These are phyloP conservation scores for Tamandua tetradactyla DNA, from an alignment of 2,797 vertebrate genomes.

Conservation along the genomic window DNA sequence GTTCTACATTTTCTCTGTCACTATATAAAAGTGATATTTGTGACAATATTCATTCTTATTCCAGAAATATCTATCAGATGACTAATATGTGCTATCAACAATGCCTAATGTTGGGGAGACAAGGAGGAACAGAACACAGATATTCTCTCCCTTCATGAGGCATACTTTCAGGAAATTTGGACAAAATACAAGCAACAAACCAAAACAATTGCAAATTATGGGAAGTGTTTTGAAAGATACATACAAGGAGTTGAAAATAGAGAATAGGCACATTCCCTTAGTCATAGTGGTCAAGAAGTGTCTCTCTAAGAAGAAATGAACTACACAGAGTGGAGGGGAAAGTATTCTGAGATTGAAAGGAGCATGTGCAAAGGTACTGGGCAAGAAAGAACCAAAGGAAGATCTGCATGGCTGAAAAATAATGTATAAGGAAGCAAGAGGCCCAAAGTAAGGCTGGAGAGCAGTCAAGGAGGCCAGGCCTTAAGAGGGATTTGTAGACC, in stretches of 20 bases:
- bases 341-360: not conserved
- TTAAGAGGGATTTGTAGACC: not conserved
- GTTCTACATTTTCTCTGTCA: not conserved
- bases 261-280: not conserved
- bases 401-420: not conserved
- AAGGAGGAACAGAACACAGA: not conserved
- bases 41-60: not conserved
- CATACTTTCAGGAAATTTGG: not conserved
- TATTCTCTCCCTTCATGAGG: not conserved
- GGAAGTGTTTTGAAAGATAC: not conserved
- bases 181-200: constrained; percentile 13
- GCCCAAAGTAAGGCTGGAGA: not conserved
- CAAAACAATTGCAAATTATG: not conserved
- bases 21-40: not conserved
- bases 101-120: not conserved
- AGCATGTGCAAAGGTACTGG: not conserved
- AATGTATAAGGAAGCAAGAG: not conserved
- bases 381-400: not conserved
- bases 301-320: not conserved
- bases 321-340: not conserved
- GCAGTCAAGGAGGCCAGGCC: not conserved
- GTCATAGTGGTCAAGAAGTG: not conserved
- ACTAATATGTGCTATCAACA: not conserved
- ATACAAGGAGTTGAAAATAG: not conserved
- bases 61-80: not conserved